Conservation (phyloP, 2,113 vertebrate species). For the Phalacrocorax aristotelis region DNA sequence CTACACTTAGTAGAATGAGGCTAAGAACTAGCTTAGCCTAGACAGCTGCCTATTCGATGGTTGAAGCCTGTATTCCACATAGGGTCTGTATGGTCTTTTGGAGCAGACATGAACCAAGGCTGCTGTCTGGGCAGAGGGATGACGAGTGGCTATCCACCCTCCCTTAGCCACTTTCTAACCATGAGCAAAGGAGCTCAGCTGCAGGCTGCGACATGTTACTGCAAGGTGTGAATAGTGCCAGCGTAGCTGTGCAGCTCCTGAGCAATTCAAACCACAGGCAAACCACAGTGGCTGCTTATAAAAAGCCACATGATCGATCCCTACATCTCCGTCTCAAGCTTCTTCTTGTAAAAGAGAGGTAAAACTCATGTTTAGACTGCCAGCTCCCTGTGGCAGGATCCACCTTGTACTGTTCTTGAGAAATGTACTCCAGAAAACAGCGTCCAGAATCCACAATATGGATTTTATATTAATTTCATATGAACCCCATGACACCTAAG, state of each 20-base stretch:
- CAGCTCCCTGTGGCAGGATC: neutral
- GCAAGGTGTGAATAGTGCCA: neutral
- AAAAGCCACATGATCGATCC: neutral
- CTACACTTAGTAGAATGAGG: neutral
- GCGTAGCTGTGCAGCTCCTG: neutral
- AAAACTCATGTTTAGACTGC: neutral
- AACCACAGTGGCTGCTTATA: neutral
- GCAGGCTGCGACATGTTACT: neutral
- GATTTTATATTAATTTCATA: neutral
- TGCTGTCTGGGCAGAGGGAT: neutral
- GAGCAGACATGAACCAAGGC: neutral
- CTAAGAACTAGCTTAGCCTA: neutral
- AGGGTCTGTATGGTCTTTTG: neutral
- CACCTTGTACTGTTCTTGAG: neutral
- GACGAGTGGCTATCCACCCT: neutral
- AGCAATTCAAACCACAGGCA: neutral
- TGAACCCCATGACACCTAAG: fast-evolving
- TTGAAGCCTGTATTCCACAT: neutral
- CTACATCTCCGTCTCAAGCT: neutral
- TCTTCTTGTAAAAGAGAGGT: neutral
- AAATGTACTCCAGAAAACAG: neutral
- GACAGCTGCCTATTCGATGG: neutral
- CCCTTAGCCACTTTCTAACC: neutral
- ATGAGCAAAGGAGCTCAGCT: neutral
- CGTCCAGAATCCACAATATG: neutral